phyloP scores from a whole-genome alignment of 2,888 invertebrate genomes.

The Litoditis marina region DNA sequence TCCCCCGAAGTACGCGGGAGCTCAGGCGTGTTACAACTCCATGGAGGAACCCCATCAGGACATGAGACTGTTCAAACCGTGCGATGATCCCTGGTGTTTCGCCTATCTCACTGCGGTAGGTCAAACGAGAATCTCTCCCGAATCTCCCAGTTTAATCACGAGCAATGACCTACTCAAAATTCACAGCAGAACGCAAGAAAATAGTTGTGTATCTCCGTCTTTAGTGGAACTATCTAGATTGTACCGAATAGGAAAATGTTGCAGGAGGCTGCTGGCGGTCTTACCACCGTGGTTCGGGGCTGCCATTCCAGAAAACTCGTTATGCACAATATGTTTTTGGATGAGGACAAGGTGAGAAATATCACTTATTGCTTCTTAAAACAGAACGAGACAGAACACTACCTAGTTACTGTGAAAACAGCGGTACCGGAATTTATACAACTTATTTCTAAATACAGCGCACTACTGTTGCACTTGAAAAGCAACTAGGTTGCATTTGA shows the following conservation, averaged over 20 bases:
- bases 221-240: neutral
- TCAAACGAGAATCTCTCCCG: no score
- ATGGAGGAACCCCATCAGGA: constrained; percentile 38
- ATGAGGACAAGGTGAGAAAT: constrained; percentile 24
- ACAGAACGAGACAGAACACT: no score
- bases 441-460: no score
- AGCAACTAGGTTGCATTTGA: no score
- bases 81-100: constrained; percentile 53
- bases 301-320: constrained; percentile 46
- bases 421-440: no score
- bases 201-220: neutral
- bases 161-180: no score
- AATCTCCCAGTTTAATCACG: no score
- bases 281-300: constrained; percentile 36
- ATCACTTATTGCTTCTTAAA: neutral
- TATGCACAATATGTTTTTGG: constrained; percentile 41
- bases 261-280: constrained; percentile 40
- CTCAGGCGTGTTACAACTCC: constrained; percentile 32
- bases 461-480: no score
- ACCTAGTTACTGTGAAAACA: no score
- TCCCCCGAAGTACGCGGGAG: constrained; percentile 26
- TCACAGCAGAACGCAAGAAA: no score
- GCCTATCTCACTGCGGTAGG: constrained; percentile 35
- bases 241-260: constrained; percentile 8
- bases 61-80: constrained; percentile 31